These are phyloP conservation scores for Hydractinia symbiolongicarpus DNA, from an alignment of 30 jellyfish, hydroid and myxozoan species.

Conservation along the genomic window DNA sequence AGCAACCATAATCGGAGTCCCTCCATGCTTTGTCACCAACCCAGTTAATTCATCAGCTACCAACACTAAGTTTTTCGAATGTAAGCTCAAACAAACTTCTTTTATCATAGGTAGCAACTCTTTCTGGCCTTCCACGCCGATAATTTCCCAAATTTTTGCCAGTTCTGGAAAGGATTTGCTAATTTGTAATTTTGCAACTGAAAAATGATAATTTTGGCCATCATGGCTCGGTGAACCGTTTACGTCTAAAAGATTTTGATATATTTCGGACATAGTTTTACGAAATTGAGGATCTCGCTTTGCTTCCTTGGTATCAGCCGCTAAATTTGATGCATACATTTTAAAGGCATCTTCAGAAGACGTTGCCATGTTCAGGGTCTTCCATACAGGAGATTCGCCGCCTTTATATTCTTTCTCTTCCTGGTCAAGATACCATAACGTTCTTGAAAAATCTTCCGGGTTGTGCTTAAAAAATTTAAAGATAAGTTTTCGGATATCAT, in stretches of 20 bases:
- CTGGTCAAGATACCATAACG: slow-evolving; percentile 19
- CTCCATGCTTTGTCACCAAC: background rate
- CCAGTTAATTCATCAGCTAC: background rate
- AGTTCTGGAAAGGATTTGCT: background rate
- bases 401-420: slow-evolving; percentile 4
- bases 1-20: background rate
- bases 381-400: slow-evolving; percentile 28
- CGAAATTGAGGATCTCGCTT: slow-evolving; percentile 17
- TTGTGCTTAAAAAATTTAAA: background rate
- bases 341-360: background rate
- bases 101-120: no score
- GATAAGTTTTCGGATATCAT: no score
- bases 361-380: slow-evolving; percentile 5
- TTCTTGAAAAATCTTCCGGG: slow-evolving; percentile 8
- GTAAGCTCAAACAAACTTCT: no score
- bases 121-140: background rate
- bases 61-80: no score
- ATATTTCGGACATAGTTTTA: background rate
- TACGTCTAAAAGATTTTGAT: background rate
- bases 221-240: background rate
- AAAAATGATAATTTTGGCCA: background rate
- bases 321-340: slow-evolving; percentile 13
- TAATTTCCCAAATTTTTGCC: background rate
- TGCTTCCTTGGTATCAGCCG: slow-evolving; percentile 23
- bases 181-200: background rate